Evolutionary conservation across 2,797 vertebrate genomes (phyloP), one percentile per base, ranked within the genome.

Genomic region (Emys orbicularis): DNA sequence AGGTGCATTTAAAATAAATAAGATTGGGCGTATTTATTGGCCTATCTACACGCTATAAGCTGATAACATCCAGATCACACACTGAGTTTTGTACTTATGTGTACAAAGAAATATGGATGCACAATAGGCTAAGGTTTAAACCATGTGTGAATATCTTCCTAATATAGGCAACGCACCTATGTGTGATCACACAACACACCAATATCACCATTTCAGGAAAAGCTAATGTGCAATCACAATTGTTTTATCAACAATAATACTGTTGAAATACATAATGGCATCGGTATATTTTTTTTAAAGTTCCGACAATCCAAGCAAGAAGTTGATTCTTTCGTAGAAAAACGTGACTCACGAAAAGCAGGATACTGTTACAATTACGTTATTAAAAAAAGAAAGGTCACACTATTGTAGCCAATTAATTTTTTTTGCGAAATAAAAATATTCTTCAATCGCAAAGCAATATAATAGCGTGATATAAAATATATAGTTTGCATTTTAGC

Each of bases 351-450:
- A 83, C 18, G 57, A 90, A 93, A 87, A 90, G 84, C 87, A 74
- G 88, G 92, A 85, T 83, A 94, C 79, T 12, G 37, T 92, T 95
- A 95, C 88, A 86, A 81, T 82, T 84, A 25, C 50, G 13, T 90
- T 94, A 93, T 94, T 94, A 94, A 92, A 94, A 88, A 88, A 86
- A 92, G 72, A 92, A 83, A 93, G 68, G 72, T 27, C 49, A 52
- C 41, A 4, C 52, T 79, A 86, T 57, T 8, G 9, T 49, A 79
- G 83, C 59, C 56, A 79, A 15, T 6, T 77, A 79, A 18, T 80
- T 87, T 90, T 65, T 9, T 3, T 61, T 7, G 19, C 54, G 74
- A 79, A 93, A 89, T 87, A 95, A 95, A 91, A 74, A 21, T 83
- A 0, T 79, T 88, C 53, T 79, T 91, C 90, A 56, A 25, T 79